Conservation (phyloP, 2,113 vertebrate genomes). For the Asarcornis scutulata region DNA sequence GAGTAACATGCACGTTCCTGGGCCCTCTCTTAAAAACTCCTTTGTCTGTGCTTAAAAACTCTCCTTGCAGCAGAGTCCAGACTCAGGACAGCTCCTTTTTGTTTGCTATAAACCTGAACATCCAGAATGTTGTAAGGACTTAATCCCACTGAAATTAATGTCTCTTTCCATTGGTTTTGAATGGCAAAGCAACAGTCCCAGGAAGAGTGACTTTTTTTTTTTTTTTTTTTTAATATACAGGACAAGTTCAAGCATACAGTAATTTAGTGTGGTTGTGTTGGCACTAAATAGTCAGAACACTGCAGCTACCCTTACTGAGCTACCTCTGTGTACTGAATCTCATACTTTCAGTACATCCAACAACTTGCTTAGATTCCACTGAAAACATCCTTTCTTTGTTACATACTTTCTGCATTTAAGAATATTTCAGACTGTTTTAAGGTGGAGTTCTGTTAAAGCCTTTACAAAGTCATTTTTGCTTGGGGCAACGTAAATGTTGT, state of each 20-base stretch:
- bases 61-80: background rate
- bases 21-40: background rate
- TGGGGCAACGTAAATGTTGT: background rate
- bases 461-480: constrained; percentile 33
- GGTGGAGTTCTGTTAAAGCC: constrained; percentile 2
- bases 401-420: constrained; percentile 13
- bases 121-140: background rate
- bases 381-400: background rate
- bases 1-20: background rate
- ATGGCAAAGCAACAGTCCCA: background rate
- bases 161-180: background rate
- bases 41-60: background rate
- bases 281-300: constrained; percentile 24
- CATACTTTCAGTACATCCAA: constrained; percentile 51
- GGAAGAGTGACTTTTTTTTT: background rate
- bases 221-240: background rate
- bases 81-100: background rate
- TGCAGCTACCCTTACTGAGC: constrained; percentile 65
- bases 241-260: background rate
- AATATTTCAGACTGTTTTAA: background rate
- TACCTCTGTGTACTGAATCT: constrained; percentile 75
- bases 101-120: background rate
- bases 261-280: background rate
- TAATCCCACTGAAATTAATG: background rate
- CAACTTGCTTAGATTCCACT: constrained; percentile 53